Evolutionary conservation across 37 sponge, comb jelly and placozoan genomes (phyloP), one percentile per base, ranked within the genome.

Genomic region (Eunapius fragilis): DNA sequence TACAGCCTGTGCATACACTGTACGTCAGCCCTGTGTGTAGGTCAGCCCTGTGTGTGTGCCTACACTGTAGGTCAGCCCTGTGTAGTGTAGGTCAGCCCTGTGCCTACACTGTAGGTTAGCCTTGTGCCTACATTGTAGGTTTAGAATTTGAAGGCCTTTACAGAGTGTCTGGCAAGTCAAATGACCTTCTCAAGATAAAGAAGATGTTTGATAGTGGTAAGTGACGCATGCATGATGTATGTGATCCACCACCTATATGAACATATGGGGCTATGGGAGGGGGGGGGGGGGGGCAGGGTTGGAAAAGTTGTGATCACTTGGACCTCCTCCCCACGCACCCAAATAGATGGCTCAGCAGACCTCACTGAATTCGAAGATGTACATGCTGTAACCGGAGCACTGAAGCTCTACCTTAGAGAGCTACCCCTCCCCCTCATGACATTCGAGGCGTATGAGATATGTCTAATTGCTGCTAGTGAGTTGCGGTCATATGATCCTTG

Each of bases 321-420:
- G 26, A 47, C 33, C 36, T 38, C 33, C 32, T 17, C 76, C 30
- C 5, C 69, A 14, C 34, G 34, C 31, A 24, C 79, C 36, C n/a
- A n/a, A n/a, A 11, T 81, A 94, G 94, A 88, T 9, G 81, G 71
- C 47, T 17, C 31, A 9, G 89, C 88, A 22, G 82, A 90, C 67
- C 80, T 94, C 58, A 36, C 58, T 4, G 45, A 70, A 26, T 67
- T 70, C 23, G 83, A 82, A 4, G 95, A 97, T 78, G 71, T 91
- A 31, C 92, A 95, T 75, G 91, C 89, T 14, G 38, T 97, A 25
- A 87, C 94, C 70, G 88, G 98, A 35, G 88, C 91, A 17, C 76
- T 95, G 76, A 97, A 97, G 76, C 90, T 92, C 50, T 97, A 90
- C 84, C 86, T 97, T 38, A 81, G 98, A 37, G 98, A 97, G 74